Base-by-base conservation (phyloP, 37 sponge, comb jelly and placozoan genomes). In the Ianthella basta region DNA sequence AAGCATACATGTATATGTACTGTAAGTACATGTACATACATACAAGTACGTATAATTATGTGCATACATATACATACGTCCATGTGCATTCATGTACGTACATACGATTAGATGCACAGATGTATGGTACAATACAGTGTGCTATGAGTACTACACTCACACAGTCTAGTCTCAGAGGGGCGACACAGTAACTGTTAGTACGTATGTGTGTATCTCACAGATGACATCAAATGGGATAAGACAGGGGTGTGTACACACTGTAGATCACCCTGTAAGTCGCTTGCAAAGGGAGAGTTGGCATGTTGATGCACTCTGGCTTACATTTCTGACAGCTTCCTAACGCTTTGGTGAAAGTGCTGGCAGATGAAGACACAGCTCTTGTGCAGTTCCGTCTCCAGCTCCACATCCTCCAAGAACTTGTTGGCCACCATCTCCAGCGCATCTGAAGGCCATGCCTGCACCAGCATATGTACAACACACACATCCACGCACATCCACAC, bases 341-440 rank as follows among this genome's bases (percentile, higher is more conserved):
- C 90, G 50, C 85, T 83, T 80, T 92, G 94, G 80, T 98, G 99
- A 79, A 98, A 96, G 68, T 94, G 81, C 85, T 98, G 95, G 84
- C 99, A 98, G 92, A 98, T 90, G 81, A 79, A 83, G 27, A 98
- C 99, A 86, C 94, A 91, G 18, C 87, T 87, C 0, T 56, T 60
- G 55, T 94, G 87, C 67, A 94, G 84, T 15, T 91, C 81, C 1
- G 86, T 86, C 64, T 92, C 95, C 84, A 98, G 85, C 61, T 96
- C 95, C 25, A 94, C 67, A 0, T 98, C 99, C 59, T 98, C 99
- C 44, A 98, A 85, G 86, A 98, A 98, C 93, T 94, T 98, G 75
- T 94, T 98, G 39, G 99, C 99, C 27, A 98, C 99, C 99, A 96
- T 96, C 84, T 98, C 99, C 44, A 98, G 95, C 0, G 99, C 99